A percentile compares a stretch with the other conserved stretches of the same genome.
Conservation (phyloP, 2,113 vertebrate species). For the Tachysurus fulvidraco region DNA sequence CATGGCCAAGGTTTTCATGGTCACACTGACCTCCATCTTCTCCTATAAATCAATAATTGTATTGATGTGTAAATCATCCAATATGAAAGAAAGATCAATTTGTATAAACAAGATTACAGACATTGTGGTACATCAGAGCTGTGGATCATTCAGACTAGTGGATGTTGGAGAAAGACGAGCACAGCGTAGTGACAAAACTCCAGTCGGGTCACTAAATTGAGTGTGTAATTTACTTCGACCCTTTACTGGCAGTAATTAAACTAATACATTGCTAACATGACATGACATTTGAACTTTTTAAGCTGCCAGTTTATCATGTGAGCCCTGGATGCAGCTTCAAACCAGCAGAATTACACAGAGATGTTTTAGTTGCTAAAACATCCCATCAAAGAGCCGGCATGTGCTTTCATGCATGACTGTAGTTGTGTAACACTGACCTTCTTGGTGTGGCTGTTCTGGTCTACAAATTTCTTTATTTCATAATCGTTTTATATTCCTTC, state of each 20-base stretch:
- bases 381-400: neutral
- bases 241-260: neutral
- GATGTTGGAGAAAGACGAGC: constrained; percentile 41
- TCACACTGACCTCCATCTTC: neutral
- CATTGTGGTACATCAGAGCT: neutral
- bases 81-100: neutral
- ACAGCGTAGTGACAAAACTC: neutral
- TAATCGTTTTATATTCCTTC: neutral
- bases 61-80: neutral
- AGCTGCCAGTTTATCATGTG: neutral
- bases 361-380: neutral
- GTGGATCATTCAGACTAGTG: neutral
- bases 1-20: neutral
- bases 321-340: neutral
- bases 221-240: neutral
- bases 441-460: neutral
- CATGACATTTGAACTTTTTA: neutral
- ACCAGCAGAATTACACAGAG: neutral
- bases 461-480: neutral
- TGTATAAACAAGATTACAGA: neutral
- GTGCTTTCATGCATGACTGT: neutral
- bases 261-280: neutral
- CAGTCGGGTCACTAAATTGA: neutral
- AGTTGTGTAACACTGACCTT: neutral
- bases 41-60: neutral